Evolutionary conservation across 2,888 invertebrate genomes (phyloP), one percentile per base, ranked within the genome.

Genomic region (Tyria jacobaeae): DNA sequence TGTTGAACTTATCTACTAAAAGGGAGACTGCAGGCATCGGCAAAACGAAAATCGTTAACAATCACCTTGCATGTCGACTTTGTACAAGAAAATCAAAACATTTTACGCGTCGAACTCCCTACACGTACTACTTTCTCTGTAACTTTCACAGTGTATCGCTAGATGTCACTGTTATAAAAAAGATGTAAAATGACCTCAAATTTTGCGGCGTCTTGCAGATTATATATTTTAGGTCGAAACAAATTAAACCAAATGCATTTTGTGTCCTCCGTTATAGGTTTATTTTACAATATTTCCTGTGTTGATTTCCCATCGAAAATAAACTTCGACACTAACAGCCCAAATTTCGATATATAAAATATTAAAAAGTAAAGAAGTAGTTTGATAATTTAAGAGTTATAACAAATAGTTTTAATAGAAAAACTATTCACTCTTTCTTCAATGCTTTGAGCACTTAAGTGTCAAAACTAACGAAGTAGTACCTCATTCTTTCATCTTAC

Each of bases 81-180:
- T 17, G n/a, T n/a, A n/a, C n/a, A 17, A 17, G 17, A 21, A n/a
- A 1, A 41, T n/a, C 5, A 39, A 41, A 41, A n/a, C 7, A 9
- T 41, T 1, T 4, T 17, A 21, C 44, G 21, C 21, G 44, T 4
- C 41, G 3, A 9, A 10, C 44, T 21, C 21, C 17, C 12, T 44
- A 21, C 12, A 1, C 5, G 3, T 35, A 35, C 51, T 24, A 15
- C 21, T 35, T 14, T 24, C 35, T 24, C 6, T 15, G 35, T 6
- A 24, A 51, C 21, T 51, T 35, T 24, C 24, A 14, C 9, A 4
- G 3, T 24, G 7, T 9, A 35, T 24, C 34, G 35, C 34, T 51
- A 35, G 51, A 51, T 35, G 51, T 51, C 51, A 9, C 35, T 51
- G 15, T 51, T 35, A 24, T 5, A 14, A 35, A 21, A 34, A n/a